Evolutionary conservation across 1,140 invertebrate genomes (phyloP).

Genomic region (Cotesia chilonis): DNA sequence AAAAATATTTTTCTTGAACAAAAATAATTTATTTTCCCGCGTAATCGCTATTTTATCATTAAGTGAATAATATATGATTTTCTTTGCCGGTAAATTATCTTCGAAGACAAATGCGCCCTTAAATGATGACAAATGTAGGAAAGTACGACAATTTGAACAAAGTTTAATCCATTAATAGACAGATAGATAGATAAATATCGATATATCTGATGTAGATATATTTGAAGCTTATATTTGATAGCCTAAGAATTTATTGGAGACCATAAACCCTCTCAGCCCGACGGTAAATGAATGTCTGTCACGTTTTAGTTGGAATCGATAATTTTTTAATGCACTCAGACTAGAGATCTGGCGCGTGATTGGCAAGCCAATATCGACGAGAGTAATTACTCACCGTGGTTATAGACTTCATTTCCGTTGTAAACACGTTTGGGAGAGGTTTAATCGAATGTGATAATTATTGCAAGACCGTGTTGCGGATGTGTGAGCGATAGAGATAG

Average conservation of each 20-base stretch:
- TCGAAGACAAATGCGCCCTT: too few species aligned
- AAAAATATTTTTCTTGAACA: too few species aligned
- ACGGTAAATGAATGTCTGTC: neutral
- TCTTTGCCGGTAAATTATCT: too few species aligned
- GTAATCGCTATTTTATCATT: too few species aligned
- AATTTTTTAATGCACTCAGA: constrained; percentile 12
- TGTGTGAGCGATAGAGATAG: constrained; percentile 2
- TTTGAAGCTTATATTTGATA: too few species aligned
- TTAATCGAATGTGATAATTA: constrained; percentile 11
- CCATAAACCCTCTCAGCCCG: neutral
- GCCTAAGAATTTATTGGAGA: too few species aligned
- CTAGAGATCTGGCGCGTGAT: neutral
- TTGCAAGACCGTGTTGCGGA: neutral
- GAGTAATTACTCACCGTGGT: neutral
- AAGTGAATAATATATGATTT: neutral
- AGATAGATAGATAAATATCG: too few species aligned
- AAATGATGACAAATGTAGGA: too few species aligned
- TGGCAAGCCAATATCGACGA: constrained; percentile 8
- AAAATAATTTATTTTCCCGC: too few species aligned
- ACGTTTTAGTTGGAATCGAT: constrained; percentile 4
- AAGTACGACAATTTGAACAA: too few species aligned
- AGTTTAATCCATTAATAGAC: too few species aligned
- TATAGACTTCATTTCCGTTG: constrained; percentile 12
- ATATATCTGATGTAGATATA: too few species aligned
- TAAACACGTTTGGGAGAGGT: constrained; percentile 12